A percentile compares a stretch with the other conserved stretches of the same genome.
These are phyloP conservation scores for Sipunculus nudus DNA, from an alignment of 2,888 invertebrate genomes.

Conservation along the genomic window DNA sequence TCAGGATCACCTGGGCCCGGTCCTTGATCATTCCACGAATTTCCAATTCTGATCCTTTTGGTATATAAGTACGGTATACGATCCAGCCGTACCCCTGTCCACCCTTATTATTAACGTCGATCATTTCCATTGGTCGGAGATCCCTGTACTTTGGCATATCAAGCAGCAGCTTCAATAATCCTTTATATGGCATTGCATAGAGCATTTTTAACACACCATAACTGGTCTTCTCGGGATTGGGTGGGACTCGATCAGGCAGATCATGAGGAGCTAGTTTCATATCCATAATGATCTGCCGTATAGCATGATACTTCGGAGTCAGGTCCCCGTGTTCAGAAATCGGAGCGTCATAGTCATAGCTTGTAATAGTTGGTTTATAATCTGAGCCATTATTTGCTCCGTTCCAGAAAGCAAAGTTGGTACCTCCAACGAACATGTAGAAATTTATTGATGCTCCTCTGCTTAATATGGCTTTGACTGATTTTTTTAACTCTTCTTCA, in stretches of 20 bases:
- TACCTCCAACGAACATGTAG: constrained; percentile 42
- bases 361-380: constrained; percentile 26
- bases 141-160: background rate
- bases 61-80: constrained; percentile 67
- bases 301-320: constrained; percentile 19
- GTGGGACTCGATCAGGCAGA: constrained; percentile 13
- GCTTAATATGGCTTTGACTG: constrained; percentile 15
- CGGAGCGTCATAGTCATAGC: constrained; percentile 37
- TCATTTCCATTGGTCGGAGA: constrained; percentile 58
- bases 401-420: constrained; percentile 38
- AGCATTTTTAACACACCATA: constrained; percentile 9
- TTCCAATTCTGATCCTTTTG: constrained; percentile 30
- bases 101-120: constrained; percentile 57
- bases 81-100: constrained; percentile 73
- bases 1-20: constrained; percentile 60
- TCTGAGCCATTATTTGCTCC: constrained; percentile 27
- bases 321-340: constrained; percentile 28
- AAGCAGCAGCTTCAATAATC: background rate
- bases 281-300: constrained; percentile 19
- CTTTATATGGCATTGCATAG: background rate
- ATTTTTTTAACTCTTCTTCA: constrained; percentile 5
- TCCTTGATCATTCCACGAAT: constrained; percentile 62
- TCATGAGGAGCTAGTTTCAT: constrained; percentile 1
- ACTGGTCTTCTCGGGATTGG: constrained; percentile 4
- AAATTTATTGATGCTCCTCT: constrained; percentile 35